Evolutionary conservation across 1,140 invertebrate genomes (phyloP), one percentile per base, ranked within the genome.

Genomic region (Polypedilum pembai): DNA sequence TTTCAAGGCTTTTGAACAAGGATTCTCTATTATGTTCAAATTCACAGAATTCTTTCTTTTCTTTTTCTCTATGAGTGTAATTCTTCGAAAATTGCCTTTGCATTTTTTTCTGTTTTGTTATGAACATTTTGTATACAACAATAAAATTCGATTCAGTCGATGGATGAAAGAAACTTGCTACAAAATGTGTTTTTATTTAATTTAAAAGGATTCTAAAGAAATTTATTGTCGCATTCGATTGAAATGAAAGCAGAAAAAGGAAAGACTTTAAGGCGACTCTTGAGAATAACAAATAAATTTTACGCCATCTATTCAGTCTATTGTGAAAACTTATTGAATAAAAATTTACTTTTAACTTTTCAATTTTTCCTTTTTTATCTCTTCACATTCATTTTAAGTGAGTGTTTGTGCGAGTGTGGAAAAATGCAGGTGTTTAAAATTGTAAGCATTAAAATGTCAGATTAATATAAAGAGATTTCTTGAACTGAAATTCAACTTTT

Each of bases 391-490:
- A 20, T 69, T 18, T 69, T 33, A 5, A 33, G 24, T 33, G 24
- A 33, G 24, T 33, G 24, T 33, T 33, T 69, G 17, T 69, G 17
- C 20, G 17, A 20, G 17, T 18, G 17, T 18, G 15, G 7, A 18
- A 18, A 69, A 20, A 69, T 69, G 65, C 65, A 69, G 65, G 65
- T 69, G 65, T 21, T 69, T 69, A 69, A 69, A 69, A 69, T 33
- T 69, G 65, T 69, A 18, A 18, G 65, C 65, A 69, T 69, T 69
- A 69, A 69, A 69, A 21, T 69, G 65, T 69, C 65, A 69, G 65
- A 69, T 69, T 69, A 69, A 69, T 20, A 69, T 18, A 69, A 69
- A 69, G 65, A 18, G 65, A 18, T 20, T 69, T 33, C 24, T 33
- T 33, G 2, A 33, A 33, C 24, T 18, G 20, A 69, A 69, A 69